Percentiles rank a stretch among this genome's conserved stretches.
phyloP scores from a whole-genome alignment of 2,797 vertebrate species.

The Falco novaeseelandiae region DNA sequence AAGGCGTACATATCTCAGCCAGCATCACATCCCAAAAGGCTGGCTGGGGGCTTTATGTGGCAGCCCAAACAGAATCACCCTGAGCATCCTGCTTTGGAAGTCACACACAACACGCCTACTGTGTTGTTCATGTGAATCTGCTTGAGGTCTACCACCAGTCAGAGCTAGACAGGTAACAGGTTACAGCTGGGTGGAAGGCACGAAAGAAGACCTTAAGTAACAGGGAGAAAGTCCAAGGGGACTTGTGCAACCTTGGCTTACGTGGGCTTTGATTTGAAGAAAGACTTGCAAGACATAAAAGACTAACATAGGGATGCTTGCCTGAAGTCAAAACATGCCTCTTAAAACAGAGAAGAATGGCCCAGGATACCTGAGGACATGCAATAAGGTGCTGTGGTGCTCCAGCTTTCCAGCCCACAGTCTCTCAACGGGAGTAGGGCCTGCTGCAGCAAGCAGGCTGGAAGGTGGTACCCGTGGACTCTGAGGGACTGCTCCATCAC shows the following conservation, averaged over 20 bases:
- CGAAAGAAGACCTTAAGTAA: not conserved
- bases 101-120: rapidly evolving
- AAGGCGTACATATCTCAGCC: not conserved
- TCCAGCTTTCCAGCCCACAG: not conserved
- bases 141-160: not conserved
- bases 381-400: not conserved
- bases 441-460: not conserved
- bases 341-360: not conserved
- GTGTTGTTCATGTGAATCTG: not conserved
- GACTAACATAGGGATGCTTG: not conserved
- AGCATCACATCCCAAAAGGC: not conserved
- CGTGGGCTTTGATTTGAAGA: not conserved
- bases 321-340: not conserved
- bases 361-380: not conserved
- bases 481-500: not conserved
- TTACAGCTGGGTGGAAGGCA: not conserved
- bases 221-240: not conserved
- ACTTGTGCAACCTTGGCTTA: not conserved
- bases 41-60: not conserved
- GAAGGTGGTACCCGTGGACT: rapidly evolving
- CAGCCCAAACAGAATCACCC: not conserved
- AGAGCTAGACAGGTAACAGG: not conserved
- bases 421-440: not conserved
- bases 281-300: not conserved
- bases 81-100: not conserved